Conservation (phyloP, 2,797 vertebrate genomes). For the Megaceryle alcyon region DNA sequence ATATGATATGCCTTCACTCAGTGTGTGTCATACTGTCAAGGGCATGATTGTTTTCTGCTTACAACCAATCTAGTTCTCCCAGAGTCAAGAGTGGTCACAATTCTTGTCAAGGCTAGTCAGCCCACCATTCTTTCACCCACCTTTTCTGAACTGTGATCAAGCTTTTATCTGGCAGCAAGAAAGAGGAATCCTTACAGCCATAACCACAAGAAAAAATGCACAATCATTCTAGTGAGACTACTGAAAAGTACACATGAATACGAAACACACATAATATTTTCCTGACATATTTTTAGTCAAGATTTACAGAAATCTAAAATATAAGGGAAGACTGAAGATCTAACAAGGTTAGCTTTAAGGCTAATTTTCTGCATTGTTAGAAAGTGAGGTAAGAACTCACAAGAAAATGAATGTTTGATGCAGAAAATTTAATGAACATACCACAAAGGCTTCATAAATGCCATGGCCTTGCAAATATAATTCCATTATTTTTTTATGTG, state of each 20-base stretch:
- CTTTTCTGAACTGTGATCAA: not conserved
- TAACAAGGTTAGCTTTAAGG: not conserved
- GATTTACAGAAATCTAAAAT: not conserved
- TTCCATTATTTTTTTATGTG: slow-evolving; percentile 53
- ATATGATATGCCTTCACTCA: not conserved
- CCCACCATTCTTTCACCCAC: not conserved
- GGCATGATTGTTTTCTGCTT: not conserved
- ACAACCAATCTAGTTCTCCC: not conserved
- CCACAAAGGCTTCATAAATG: slow-evolving; percentile 13
- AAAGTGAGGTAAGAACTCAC: slow-evolving; percentile 34
- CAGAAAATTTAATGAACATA: slow-evolving; percentile 36
- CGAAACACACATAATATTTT: not conserved
- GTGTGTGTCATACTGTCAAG: not conserved
- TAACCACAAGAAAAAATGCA: not conserved
- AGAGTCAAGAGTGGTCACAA: not conserved
- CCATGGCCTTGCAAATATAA: slow-evolving; percentile 35
- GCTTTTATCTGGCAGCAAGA: not conserved
- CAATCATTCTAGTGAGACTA: not conserved
- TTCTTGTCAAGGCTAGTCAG: not conserved
- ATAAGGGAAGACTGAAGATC: not conserved
- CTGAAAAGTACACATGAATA: not conserved
- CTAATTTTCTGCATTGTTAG: not conserved
- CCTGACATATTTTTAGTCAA: not conserved
- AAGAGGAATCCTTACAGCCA: not conserved
- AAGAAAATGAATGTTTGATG: slow-evolving; percentile 51